Base-by-base conservation (phyloP, 2,888 invertebrate species). In the Sclerodermus sp. region DNA sequence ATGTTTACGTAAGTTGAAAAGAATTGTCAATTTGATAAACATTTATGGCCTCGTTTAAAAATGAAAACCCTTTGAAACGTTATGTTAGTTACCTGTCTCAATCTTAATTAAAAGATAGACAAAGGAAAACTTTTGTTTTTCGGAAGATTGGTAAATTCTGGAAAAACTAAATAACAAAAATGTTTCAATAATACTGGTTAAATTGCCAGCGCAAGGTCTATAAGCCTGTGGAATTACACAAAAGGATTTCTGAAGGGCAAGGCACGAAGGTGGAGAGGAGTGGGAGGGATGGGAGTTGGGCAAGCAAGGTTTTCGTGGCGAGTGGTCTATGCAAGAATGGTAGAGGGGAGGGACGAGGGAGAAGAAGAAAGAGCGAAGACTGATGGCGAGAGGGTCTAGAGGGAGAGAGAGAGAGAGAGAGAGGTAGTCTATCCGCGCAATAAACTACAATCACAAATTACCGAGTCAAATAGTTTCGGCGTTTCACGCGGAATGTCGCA, bases 361-460 rank as follows among this genome's bases (percentile, higher is more conserved):
- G 44, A 34, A 45, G 43, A 18, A 48, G 32, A 40, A 45, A 4
- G 38, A 14, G 12, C 14, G 12, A 23, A 8, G 23, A 15, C 38
- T 4, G 16, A 12, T n/a, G n/a, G 12, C 13, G 38, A 4, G 14
- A 5, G 10, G 38, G 31, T 2, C 43, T 3, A 36, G 36, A 2
- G 15, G 18, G 36, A 23, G 29, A 45, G 42, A 36, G 47, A 48
- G 32, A 45, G 36, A 39, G 48, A 30, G 47, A 38, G 34, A 23
- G 29, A 9, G 38, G 66, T 67, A 70, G 74, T 75, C 74, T 71
- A 74, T 74, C 67, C 73, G 67, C 67, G 69, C 74, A 75, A 77
- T 77, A 77, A 77, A 77, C 75, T 75, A 77, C 77, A 74, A 77
- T 77, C 77, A 76, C 77, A 74, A 77, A 77, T 77, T 77, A 77